These are phyloP conservation scores for Porites lutea DNA, from an alignment of 64 coral and sea anemone genomes.

Conservation along the genomic window DNA sequence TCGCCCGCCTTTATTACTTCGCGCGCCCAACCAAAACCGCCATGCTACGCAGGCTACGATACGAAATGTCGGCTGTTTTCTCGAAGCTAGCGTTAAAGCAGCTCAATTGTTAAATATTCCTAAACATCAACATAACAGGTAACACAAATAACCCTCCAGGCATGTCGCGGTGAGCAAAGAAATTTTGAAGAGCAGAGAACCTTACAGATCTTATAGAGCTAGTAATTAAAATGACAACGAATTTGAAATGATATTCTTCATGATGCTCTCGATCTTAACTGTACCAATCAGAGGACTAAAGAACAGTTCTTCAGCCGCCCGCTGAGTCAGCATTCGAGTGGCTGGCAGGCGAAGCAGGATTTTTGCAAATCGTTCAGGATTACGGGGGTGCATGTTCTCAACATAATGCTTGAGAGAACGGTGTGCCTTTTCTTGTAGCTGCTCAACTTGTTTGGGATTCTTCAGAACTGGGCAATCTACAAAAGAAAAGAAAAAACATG, in stretches of 20 bases:
- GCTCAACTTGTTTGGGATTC: slow-evolving; percentile 80
- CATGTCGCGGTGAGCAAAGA: too few relatives aligned
- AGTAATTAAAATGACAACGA: slow-evolving; percentile 62
- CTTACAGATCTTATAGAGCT: too few relatives aligned
- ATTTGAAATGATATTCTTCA: slow-evolving; percentile 86
- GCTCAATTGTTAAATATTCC: too few relatives aligned
- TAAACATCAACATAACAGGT: too few relatives aligned
- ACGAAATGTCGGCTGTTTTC: too few relatives aligned
- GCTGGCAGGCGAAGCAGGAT: slow-evolving; percentile 73
- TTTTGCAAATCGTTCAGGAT: slow-evolving; percentile 88
- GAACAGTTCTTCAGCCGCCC: slow-evolving; percentile 77
- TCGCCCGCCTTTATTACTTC: too few relatives aligned
- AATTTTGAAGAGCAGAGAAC: too few relatives aligned
- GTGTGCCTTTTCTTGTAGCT: slow-evolving; percentile 82
- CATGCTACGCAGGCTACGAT: too few relatives aligned
- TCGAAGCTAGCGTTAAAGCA: too few relatives aligned
- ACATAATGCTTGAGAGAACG: slow-evolving; percentile 80
- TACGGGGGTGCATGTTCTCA: slow-evolving; percentile 61
- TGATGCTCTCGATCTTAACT: slow-evolving; percentile 86
- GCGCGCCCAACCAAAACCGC: too few relatives aligned
- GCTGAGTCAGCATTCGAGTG: slow-evolving; percentile 57
- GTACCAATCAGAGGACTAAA: slow-evolving; percentile 87
- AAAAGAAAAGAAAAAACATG: neutral
- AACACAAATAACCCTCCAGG: too few relatives aligned
- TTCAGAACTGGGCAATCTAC: slow-evolving; percentile 25